Evolutionary conservation across 2,888 invertebrate genomes (phyloP).

Genomic region (Drosophila basisetae): DNA sequence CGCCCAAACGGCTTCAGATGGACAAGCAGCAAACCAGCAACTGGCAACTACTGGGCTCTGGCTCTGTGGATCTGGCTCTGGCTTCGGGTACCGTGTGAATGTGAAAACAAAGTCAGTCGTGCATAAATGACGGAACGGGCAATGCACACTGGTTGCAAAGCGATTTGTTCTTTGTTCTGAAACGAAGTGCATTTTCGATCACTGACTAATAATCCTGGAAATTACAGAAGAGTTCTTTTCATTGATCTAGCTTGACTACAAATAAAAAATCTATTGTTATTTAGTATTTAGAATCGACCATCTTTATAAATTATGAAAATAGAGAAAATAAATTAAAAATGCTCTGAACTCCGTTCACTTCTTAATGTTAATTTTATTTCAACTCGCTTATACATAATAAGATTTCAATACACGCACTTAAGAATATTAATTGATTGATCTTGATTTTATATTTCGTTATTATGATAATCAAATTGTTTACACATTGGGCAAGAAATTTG

Average conservation of each 20-base stretch:
- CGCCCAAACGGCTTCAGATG: conserved; percentile 54
- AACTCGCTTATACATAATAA: background rate
- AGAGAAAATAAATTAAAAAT: background rate
- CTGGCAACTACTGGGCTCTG: conserved; percentile 68
- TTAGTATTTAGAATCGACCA: too few relatives aligned
- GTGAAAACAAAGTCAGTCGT: conserved; percentile 81
- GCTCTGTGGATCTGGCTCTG: conserved; percentile 40
- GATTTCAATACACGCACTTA: background rate
- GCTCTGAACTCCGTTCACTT: background rate
- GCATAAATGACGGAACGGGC: conserved; percentile 78
- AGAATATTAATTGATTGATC: background rate
- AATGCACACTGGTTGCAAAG: conserved; percentile 59
- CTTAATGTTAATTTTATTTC: background rate
- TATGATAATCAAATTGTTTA: conserved; percentile 13
- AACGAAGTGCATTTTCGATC: conserved; percentile 11
- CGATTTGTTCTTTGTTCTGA: background rate
- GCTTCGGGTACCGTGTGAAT: conserved; percentile 78
- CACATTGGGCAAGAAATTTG: background rate
- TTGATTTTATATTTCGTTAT: conserved; percentile 6
- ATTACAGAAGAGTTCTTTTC: background rate
- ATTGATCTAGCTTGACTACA: background rate
- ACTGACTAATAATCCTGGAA: background rate
- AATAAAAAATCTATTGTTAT: background rate
- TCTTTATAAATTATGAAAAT: background rate
- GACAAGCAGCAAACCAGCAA: conserved; percentile 65